Percentiles rank a stretch among this genome's conserved stretches.
phyloP scores from a whole-genome alignment of 2,113 vertebrate genomes.

The Struthidea cinerea region DNA sequence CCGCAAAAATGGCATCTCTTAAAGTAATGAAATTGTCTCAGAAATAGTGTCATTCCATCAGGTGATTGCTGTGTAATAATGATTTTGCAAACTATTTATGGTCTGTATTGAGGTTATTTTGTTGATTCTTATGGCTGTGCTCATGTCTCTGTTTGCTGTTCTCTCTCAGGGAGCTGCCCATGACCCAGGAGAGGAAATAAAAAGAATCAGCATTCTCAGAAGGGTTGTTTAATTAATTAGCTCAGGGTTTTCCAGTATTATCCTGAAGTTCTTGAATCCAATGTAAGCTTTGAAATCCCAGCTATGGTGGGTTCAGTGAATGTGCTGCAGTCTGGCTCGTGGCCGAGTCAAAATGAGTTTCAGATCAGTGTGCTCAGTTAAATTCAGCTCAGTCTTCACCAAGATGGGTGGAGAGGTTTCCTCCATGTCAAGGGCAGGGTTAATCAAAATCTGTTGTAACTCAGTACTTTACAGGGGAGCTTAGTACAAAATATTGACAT shows the following conservation, averaged over 20 bases:
- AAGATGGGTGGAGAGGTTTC: neutral
- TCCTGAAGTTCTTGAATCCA: neutral
- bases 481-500: neutral
- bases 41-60: conserved; percentile 1
- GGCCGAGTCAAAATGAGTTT: neutral
- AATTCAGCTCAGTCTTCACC: neutral
- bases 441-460: neutral
- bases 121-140: neutral
- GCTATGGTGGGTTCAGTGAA: rapidly evolving
- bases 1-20: conserved; percentile 16
- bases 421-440: neutral
- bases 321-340: neutral
- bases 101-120: neutral
- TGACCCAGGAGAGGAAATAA: neutral
- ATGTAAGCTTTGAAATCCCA: neutral
- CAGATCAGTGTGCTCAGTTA: neutral
- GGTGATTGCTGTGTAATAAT: neutral
- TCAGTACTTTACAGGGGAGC: neutral
- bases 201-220: neutral
- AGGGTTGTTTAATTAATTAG: neutral
- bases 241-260: neutral
- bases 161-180: neutral
- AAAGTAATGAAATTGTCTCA: neutral
- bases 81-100: neutral
- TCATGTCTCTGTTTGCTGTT: neutral